Evolutionary conservation across 2,113 vertebrate genomes (phyloP).

Genomic region (Oncorhynchus masou): DNA sequence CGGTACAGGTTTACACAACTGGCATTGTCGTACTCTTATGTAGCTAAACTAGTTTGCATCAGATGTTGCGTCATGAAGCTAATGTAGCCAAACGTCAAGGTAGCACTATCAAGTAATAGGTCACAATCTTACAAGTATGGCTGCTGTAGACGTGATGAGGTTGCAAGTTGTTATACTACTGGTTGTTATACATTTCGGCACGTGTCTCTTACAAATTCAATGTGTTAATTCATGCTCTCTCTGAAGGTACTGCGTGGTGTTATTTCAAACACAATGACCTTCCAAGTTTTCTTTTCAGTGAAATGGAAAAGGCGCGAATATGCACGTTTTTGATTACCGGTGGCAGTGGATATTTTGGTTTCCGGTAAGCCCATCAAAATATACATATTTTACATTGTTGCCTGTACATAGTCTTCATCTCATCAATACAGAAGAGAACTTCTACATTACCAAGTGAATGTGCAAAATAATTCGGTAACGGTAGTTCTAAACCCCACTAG

Average conservation of each 20-base stretch:
- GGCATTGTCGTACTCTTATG: neutral
- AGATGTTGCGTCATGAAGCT: too few species aligned
- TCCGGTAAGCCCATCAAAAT: constrained; percentile 77
- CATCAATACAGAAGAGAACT: neutral
- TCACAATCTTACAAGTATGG: too few species aligned
- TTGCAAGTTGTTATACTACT: too few species aligned
- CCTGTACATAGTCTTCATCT: neutral
- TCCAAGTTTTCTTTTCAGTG: neutral
- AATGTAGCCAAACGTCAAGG: too few species aligned
- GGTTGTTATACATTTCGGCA: neutral
- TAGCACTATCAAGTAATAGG: too few species aligned
- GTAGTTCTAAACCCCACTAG: constrained; percentile 24
- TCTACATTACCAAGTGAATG: neutral
- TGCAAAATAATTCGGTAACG: neutral
- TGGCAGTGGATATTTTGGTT: constrained; percentile 90
- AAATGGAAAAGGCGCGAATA: constrained; percentile 49
- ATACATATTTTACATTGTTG: neutral
- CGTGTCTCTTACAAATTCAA: neutral
- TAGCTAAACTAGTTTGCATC: neutral
- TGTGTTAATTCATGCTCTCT: too few species aligned
- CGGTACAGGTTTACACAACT: neutral
- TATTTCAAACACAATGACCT: neutral
- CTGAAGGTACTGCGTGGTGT: neutral
- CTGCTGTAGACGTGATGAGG: too few species aligned
- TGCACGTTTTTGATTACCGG: constrained; percentile 83